A percentile compares a stretch with the other conserved stretches of the same genome.
Conservation (phyloP, 2,113 vertebrate species). For the Pangasianodon hypophthalmus region DNA sequence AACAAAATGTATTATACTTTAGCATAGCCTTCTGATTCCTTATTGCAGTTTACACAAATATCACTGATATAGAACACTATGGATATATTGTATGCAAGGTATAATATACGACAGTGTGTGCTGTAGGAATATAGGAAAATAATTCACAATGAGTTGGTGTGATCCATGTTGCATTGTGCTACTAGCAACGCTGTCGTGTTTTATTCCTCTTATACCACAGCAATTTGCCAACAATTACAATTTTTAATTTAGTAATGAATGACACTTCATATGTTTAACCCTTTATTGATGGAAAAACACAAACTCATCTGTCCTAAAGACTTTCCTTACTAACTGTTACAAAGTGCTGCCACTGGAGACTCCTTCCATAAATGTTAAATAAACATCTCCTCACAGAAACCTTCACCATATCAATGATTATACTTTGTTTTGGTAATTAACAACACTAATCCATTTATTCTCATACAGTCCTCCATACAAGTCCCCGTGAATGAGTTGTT, state of each 20-base stretch:
- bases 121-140: background rate
- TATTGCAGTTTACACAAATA: constrained; percentile 23
- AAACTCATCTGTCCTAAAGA: background rate
- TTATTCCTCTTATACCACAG: background rate
- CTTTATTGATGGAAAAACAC: background rate
- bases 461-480: background rate
- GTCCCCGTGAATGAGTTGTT: too few relatives aligned
- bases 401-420: background rate
- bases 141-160: background rate
- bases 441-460: background rate
- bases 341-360: background rate
- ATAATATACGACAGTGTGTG: background rate
- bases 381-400: background rate
- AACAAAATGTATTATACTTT: background rate
- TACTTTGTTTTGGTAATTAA: background rate
- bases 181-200: background rate
- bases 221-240: background rate
- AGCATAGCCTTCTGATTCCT: constrained; percentile 24
- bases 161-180: background rate
- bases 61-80: constrained; percentile 22
- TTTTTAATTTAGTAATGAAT: background rate
- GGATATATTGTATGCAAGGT: constrained; percentile 17
- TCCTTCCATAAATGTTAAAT: background rate
- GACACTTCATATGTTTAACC: background rate
- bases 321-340: background rate